Evolutionary conservation across 2,797 vertebrate genomes (phyloP).

Genomic region (Brotula barbata): DNA sequence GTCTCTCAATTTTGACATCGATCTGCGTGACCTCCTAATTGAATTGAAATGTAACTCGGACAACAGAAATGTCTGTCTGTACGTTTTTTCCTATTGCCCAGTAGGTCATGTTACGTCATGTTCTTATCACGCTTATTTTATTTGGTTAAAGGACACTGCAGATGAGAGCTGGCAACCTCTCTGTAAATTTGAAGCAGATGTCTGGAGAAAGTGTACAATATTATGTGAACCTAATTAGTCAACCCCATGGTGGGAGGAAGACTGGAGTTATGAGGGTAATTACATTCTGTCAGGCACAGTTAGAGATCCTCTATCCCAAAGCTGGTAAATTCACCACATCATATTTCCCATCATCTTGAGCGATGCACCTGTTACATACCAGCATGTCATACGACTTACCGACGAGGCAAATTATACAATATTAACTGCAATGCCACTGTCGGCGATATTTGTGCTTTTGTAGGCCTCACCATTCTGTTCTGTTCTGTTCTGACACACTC

Average conservation of each 20-base stretch:
- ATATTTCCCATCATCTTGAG: slow-evolving; percentile 29
- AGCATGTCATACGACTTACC: neutral
- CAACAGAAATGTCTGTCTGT: neutral
- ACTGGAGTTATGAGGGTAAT: slow-evolving; percentile 36
- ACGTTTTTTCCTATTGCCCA: slow-evolving; percentile 43
- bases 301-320: slow-evolving; percentile 42
- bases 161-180: slow-evolving; percentile 13
- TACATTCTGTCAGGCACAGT: slow-evolving; percentile 23
- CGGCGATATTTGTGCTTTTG: too few relatives aligned
- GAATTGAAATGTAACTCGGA: neutral
- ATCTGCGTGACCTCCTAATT: too few relatives aligned
- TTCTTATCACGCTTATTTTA: slow-evolving; percentile 43
- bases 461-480: too few relatives aligned
- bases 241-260: slow-evolving; percentile 3
- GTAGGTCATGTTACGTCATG: slow-evolving; percentile 7
- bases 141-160: slow-evolving; percentile 25
- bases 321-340: slow-evolving; percentile 45
- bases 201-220: slow-evolving; percentile 2
- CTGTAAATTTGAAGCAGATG: slow-evolving; percentile 24
- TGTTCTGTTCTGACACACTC: too few relatives aligned
- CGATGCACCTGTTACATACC: slow-evolving; percentile 31
- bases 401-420: slow-evolving; percentile 9
- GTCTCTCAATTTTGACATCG: neutral
- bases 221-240: slow-evolving; percentile 27
- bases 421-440: too few relatives aligned